Evolutionary conservation across 2,888 invertebrate species (phyloP), one percentile per base, ranked within the genome.

Genomic region (Agriopis marginaria): DNA sequence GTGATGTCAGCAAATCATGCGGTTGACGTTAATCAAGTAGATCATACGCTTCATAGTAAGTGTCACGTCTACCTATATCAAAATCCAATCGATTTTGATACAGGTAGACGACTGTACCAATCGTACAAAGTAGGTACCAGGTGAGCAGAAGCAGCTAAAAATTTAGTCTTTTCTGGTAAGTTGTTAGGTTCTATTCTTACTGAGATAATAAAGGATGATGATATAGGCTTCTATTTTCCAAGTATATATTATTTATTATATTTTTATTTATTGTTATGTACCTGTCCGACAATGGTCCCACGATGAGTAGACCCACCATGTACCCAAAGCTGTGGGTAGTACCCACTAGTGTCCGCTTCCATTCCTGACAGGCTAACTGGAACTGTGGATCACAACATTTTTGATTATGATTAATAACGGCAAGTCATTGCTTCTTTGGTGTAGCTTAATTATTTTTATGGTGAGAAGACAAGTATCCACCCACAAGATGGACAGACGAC

Each of bases 281-380:
- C 97, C 95, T 96, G 87, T 97, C 97, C 6, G 97, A 97, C 50
- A 97, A 80, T 10, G 95, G 95, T 51, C 97, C 97, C 0, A 96
- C 95, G 12, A 96, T 83, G 0, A 96, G 95, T 56, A 97, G 89
- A 1, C 97, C 96, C 66, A 96, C 87, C 89, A 97, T 96, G 81
- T 96, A 96, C 0, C 96, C 97, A 42, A 96, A 83, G 75, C 96
- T 96, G 82, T 96, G 96, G 3, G 96, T 66, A 0, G 97, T 96
- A 0, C 97, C 97, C 14, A 97, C 96, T 72, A 97, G 79, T 0
- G 97, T 95, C 66, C 97, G 87, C 86, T 96, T 97, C 97, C 97
- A 97, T 68, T 96, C 94, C 39, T 95, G 94, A 79, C 96, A 96
- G 1, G 95, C 95, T 32, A 97, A 83, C 77, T 94, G 86, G 80